These are phyloP conservation scores for Phymanthus crucifer DNA, from an alignment of 92 coral and sea anemone genomes.

Conservation along the genomic window DNA sequence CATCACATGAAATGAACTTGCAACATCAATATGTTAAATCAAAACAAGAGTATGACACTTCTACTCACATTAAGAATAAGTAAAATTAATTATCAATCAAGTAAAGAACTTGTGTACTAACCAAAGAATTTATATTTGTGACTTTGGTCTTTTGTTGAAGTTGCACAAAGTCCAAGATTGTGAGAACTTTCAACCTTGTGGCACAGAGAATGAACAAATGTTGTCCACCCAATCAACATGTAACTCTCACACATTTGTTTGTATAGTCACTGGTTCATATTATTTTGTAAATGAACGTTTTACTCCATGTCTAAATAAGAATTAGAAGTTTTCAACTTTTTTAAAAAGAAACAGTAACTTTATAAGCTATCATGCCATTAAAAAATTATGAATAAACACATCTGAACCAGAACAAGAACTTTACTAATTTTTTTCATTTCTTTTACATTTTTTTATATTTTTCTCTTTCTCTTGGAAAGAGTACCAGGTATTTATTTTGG, in stretches of 20 bases:
- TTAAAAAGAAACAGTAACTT: neutral
- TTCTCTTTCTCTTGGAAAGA: neutral
- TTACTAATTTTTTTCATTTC: neutral
- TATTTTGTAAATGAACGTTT: too few relatives aligned
- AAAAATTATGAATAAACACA: neutral
- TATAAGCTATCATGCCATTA: neutral
- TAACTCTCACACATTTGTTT: too few relatives aligned
- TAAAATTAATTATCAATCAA: too few relatives aligned
- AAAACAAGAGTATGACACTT: neutral
- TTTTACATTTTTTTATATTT: neutral
- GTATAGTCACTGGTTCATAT: too few relatives aligned
- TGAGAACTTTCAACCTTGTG: too few relatives aligned
- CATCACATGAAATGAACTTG: conserved; percentile 39
- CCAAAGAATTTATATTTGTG: too few relatives aligned
- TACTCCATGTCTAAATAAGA: too few relatives aligned
- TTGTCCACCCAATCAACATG: too few relatives aligned
- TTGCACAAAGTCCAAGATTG: too few relatives aligned
- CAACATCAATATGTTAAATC: neutral
- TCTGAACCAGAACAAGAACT: neutral
- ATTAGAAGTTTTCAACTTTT: neutral
- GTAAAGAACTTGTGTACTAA: too few relatives aligned
- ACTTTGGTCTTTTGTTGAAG: too few relatives aligned
- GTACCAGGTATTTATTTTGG: neutral
- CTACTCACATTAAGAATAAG: conserved; percentile 15
- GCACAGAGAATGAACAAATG: too few relatives aligned